Evolutionary conservation across 2,797 vertebrate genomes (phyloP).

Genomic region (Dendrocincla fuliginosa): DNA sequence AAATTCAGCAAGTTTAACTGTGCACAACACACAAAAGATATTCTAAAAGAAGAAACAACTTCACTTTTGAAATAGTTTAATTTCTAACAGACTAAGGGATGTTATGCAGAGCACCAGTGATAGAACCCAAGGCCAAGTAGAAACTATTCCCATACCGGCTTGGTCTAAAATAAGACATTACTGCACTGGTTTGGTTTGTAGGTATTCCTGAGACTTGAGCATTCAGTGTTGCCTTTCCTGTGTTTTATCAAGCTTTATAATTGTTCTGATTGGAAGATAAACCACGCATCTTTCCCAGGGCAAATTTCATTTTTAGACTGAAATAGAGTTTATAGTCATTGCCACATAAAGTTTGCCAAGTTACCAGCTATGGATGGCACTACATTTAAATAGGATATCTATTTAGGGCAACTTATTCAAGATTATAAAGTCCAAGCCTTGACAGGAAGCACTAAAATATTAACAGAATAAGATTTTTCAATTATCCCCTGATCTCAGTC

Average conservation of each 20-base stretch:
- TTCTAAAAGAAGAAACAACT: not conserved
- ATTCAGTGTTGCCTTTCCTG: not conserved
- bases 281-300: not conserved
- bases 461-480: not conserved
- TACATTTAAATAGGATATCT: not conserved
- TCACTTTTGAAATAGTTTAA: not conserved
- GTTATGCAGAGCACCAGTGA: not conserved
- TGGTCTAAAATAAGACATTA: not conserved
- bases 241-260: not conserved
- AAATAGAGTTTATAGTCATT: not conserved
- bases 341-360: not conserved
- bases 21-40: not conserved
- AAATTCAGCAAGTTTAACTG: not conserved
- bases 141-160: accelerated
- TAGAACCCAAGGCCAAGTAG: not conserved
- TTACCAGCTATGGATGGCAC: not conserved
- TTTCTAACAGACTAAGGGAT: not conserved
- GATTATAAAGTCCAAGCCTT: not conserved
- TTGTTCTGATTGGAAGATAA: not conserved
- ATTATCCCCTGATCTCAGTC: not conserved
- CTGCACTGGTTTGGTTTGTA: not conserved
- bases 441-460: not conserved
- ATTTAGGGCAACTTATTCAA: not conserved
- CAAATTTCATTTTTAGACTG: not conserved
- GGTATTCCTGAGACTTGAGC: not conserved